Conservation (phyloP, 2,888 invertebrate species). For the Tetrapedia diversipes region DNA sequence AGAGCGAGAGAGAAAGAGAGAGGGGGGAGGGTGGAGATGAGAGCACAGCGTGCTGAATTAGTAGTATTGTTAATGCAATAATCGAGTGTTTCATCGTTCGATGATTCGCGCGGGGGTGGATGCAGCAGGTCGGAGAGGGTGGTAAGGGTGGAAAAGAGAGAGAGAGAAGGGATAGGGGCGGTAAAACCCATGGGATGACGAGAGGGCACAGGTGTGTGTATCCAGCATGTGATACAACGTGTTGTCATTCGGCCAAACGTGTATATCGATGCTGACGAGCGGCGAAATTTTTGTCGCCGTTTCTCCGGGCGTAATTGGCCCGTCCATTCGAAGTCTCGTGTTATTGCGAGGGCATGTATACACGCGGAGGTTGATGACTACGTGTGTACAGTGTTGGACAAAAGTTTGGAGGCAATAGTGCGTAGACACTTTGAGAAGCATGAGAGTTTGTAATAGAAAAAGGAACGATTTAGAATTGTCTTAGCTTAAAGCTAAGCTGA, state of each 20-base stretch:
- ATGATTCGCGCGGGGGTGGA: slow-evolving; percentile 72
- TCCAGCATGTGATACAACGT: slow-evolving; percentile 73
- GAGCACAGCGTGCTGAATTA: slow-evolving; percentile 69
- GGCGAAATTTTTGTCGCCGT: slow-evolving; percentile 45
- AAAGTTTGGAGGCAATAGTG: too few relatives aligned
- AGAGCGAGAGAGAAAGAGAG: not conserved
- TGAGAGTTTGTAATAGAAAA: too few relatives aligned
- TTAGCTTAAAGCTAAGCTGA: too few relatives aligned
- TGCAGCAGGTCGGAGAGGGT: not conserved
- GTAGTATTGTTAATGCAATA: slow-evolving; percentile 80
- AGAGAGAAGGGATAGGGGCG: slow-evolving; percentile 15
- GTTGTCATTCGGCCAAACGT: slow-evolving; percentile 70
- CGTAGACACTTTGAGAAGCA: too few relatives aligned
- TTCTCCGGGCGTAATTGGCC: slow-evolving; percentile 37
- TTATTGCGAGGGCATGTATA: not conserved
- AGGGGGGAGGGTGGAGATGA: slow-evolving; percentile 16
- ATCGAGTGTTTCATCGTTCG: slow-evolving; percentile 80
- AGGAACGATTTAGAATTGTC: too few relatives aligned
- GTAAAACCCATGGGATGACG: slow-evolving; percentile 67
- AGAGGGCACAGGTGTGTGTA: slow-evolving; percentile 65
- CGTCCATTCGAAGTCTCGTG: slow-evolving; percentile 46
- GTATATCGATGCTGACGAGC: slow-evolving; percentile 43
- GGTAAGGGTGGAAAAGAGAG: not conserved
- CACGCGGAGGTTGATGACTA: not conserved
- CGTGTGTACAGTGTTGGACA: too few relatives aligned